A percentile compares a stretch with the other conserved stretches of the same genome.
Conservation (phyloP, 2,888 invertebrate genomes). For the Campopleginae sp. region DNA sequence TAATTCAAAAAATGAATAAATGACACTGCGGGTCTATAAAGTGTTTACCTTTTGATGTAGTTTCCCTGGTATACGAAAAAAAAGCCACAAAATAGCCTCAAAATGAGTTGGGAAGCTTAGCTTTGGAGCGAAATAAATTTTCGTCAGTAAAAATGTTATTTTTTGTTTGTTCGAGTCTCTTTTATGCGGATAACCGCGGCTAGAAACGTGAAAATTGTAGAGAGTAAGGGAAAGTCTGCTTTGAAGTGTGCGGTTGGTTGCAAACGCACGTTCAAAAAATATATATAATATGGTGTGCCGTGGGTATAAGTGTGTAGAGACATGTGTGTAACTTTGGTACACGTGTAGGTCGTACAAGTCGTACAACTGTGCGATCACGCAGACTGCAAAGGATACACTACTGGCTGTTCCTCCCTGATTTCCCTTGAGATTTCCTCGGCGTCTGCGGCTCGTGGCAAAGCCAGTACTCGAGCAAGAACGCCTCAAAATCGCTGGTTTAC, state of each 20-base stretch:
- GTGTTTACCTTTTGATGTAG: not conserved
- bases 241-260: constrained; percentile 60
- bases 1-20: not conserved
- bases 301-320: constrained; percentile 18
- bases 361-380: constrained; percentile 65
- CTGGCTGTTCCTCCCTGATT: constrained; percentile 80
- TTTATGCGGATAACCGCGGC: constrained; percentile 39
- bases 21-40: not conserved
- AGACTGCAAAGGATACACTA: constrained; percentile 70
- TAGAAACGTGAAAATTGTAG: constrained; percentile 9
- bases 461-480: constrained; percentile 66
- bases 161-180: constrained; percentile 10
- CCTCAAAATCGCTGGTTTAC: constrained; percentile 56
- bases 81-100: constrained; percentile 4
- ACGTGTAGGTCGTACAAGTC: constrained; percentile 67
- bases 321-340: constrained; percentile 56
- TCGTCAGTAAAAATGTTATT: constrained; percentile 2
- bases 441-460: constrained; percentile 66
- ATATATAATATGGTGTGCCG: not conserved
- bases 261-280: constrained; percentile 39
- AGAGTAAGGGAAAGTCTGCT: constrained; percentile 25
- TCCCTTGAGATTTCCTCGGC: constrained; percentile 78
- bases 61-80: not conserved
- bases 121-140: constrained; percentile 11
- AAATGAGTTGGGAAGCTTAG: constrained; percentile 4